phyloP scores from a whole-genome alignment of 2,113 vertebrate genomes.

The Hemiprocne comata region DNA sequence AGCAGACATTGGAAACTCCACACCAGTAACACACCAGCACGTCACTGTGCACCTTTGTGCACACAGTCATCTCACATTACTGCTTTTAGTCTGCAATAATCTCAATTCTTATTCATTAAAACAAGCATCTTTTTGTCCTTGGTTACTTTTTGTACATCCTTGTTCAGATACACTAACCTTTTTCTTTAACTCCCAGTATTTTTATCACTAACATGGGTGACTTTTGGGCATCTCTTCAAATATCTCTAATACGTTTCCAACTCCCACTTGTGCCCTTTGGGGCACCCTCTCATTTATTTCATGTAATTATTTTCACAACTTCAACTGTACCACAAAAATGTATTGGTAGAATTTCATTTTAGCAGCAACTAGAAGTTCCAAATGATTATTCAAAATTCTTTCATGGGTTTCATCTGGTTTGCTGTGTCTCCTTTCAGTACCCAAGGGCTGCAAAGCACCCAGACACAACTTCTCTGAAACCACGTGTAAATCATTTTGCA shows the following conservation, averaged over 20 bases:
- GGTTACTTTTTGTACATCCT: constrained; percentile 7
- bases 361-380: constrained; percentile 5
- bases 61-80: neutral
- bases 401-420: neutral
- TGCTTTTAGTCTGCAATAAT: neutral
- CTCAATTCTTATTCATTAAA: neutral
- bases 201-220: constrained; percentile 2
- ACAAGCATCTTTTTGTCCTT: neutral
- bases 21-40: neutral
- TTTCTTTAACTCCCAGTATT: constrained; percentile 3
- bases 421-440: neutral
- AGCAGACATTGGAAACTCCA: rapidly evolving
- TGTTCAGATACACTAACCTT: neutral
- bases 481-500: neutral
- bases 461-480: neutral
- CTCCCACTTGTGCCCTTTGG: neutral
- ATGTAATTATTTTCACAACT: constrained; percentile 25
- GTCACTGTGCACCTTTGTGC: neutral
- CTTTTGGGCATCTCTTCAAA: constrained; percentile 41
- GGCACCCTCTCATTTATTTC: constrained; percentile 24
- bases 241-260: neutral
- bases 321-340: constrained; percentile 29
- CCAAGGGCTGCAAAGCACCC: neutral
- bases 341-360: neutral
- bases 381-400: neutral